Evolutionary conservation across 2,888 invertebrate species (phyloP).

Genomic region (Fragum fragum): DNA sequence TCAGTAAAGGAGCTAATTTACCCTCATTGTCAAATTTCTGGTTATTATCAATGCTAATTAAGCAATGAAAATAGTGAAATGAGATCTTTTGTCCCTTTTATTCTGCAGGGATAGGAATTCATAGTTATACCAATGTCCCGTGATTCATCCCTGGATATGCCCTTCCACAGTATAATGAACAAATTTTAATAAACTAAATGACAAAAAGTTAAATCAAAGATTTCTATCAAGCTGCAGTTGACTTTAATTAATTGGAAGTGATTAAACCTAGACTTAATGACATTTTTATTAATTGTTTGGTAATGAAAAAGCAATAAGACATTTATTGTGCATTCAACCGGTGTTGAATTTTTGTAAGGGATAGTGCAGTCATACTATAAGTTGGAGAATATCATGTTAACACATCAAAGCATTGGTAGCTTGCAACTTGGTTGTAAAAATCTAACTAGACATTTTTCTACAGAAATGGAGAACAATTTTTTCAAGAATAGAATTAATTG

Average conservation of each 20-base stretch:
- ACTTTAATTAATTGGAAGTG: conserved; percentile 55
- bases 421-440: no score
- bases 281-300: conserved; percentile 38
- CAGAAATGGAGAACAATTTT: no score
- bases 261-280: conserved; percentile 43
- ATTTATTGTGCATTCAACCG: conserved; percentile 19
- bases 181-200: no score
- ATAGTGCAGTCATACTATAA: not conserved
- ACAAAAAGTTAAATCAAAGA: conserved; percentile 4
- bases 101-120: not conserved
- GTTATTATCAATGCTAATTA: not conserved
- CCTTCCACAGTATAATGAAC: no score
- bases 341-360: not conserved
- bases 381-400: not conserved
- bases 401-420: conserved; percentile 19
- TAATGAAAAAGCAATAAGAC: conserved; percentile 25
- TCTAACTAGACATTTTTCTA: no score
- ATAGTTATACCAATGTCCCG: no score
- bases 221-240: conserved; percentile 23
- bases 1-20: conserved; percentile 3
- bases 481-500: no score
- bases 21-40: not conserved
- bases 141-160: no score
- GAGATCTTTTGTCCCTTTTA: not conserved
- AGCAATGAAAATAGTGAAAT: not conserved